These are phyloP conservation scores for Holothuria leucospilota DNA, from an alignment of 53 echinoderm and acorn worm species.

Conservation along the genomic window DNA sequence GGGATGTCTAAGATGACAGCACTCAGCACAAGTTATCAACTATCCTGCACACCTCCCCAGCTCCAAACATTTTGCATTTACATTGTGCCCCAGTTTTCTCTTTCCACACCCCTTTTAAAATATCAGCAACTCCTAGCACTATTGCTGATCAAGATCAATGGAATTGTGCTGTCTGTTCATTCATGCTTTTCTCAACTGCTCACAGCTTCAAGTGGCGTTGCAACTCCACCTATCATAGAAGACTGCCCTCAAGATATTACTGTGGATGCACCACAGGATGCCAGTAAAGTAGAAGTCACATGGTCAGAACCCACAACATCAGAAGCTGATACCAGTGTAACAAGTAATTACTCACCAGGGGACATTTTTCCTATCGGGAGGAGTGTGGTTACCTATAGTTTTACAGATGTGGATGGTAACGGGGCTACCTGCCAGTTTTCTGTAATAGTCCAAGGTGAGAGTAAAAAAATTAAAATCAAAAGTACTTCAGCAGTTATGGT, in stretches of 20 bases:
- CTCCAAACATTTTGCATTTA: too few species aligned
- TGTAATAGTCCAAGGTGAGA: constrained; percentile 1
- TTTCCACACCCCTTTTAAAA: too few species aligned
- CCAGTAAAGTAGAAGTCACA: neutral
- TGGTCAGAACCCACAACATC: neutral
- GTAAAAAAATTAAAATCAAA: too few species aligned
- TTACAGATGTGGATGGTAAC: constrained; percentile 22
- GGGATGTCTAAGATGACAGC: too few species aligned
- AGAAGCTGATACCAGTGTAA: neutral
- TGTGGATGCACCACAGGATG: neutral
- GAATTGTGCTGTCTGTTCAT: too few species aligned
- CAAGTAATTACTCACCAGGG: neutral
- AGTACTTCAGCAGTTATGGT: too few species aligned
- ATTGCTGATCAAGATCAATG: too few species aligned
- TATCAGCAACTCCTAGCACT: too few species aligned
- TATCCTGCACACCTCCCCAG: too few species aligned
- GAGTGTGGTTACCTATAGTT: neutral
- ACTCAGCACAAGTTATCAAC: too few species aligned
- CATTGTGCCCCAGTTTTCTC: too few species aligned
- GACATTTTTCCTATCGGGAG: neutral
- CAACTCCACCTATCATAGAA: constrained; percentile 4
- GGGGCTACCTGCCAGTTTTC: constrained; percentile 1
- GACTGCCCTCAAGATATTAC: constrained; percentile 1
- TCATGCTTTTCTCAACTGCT: too few species aligned
- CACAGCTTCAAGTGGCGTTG: neutral